A percentile compares a stretch with the other conserved stretches of the same genome.
Evolutionary conservation across 1,140 invertebrate genomes (phyloP).

Genomic region (Drosophila simulans): DNA sequence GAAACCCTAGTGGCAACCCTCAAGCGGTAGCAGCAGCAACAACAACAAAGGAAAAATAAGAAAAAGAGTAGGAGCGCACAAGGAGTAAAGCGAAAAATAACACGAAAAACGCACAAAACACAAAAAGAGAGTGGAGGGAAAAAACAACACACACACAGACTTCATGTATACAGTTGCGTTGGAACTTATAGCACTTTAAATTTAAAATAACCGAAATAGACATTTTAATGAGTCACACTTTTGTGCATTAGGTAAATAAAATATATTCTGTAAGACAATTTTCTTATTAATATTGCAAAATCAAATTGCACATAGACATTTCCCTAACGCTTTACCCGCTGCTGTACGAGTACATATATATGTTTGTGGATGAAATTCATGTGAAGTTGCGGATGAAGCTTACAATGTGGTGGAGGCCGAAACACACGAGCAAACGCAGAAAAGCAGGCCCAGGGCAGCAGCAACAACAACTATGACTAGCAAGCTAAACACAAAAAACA

Average conservation of each 20-base stretch:
- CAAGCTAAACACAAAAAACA: conserved; percentile 30
- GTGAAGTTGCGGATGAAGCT: conserved; percentile 64
- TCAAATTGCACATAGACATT: not conserved
- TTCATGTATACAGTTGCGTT: conserved; percentile 21
- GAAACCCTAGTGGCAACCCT: conserved; percentile 52
- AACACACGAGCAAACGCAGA: conserved; percentile 41
- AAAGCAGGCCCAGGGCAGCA: conserved; percentile 59
- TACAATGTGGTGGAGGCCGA: conserved; percentile 68
- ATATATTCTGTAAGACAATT: not conserved
- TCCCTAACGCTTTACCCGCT: not conserved
- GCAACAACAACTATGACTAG: conserved; percentile 46
- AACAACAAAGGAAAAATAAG: conserved; percentile 49
- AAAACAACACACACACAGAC: conserved; percentile 32
- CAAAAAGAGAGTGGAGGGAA: conserved; percentile 1
- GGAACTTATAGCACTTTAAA: not conserved
- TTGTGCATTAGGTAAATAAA: not conserved
- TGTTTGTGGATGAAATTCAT: conserved; percentile 56
- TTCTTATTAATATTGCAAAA: not conserved
- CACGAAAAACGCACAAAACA: conserved; percentile 45
- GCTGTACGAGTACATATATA: conserved; percentile 5
- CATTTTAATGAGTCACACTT: not conserved
- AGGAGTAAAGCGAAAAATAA: conserved; percentile 49
- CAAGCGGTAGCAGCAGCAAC: conserved; percentile 45
- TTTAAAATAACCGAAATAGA: not conserved
- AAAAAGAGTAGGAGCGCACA: conserved; percentile 38